Base-by-base conservation (phyloP, 2,888 invertebrate genomes). In the Aleiodes testaceus region DNA sequence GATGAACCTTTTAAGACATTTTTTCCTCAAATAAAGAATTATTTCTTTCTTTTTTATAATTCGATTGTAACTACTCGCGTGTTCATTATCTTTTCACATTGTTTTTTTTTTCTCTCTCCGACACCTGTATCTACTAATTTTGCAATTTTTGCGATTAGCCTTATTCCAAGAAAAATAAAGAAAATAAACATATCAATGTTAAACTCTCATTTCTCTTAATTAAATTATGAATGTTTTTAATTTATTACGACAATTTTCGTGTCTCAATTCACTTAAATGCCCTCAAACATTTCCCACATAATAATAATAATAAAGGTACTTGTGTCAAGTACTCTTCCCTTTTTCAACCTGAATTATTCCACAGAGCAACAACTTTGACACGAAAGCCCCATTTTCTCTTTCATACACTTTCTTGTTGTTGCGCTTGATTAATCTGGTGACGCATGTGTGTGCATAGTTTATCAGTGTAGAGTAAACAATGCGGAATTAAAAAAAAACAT, bases 301-400 rank as follows among this genome's bases (percentile, higher is more conserved):
- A 36, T 9, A 36, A 36, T 36, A 1, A 1, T 7, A 16, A 16
- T 22, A 53, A 14, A 30, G 30, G 14, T 7, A 36, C 11, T 36
- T 1, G 1, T 9, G 14, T 22, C 72, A 55, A 30, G 16, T 55
- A 50, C 47, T 65, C 20, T 50, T 49, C 16, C 45, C 16, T 69
- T 63, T 61, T 63, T 69, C 66, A 59, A 70, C 30, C 69, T 76
- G 75, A 79, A 78, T 81, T 78, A 80, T 81, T 78, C 75, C 76
- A 72, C 70, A 52, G 72, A 36, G 36, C 36, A 36, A 68, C 70
- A 72, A 76, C 79, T 79, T 78, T 82, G 84, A 83, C 83, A 83
- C 84, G 78, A 84, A 83, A 84, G 84, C 83, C 81, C 75, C 81
- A 83, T 84, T 85, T 85, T 84, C 85, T 85, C 84, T 83, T 79